Percentiles rank a stretch among this genome's conserved stretches.
These are phyloP conservation scores for Altica lythri DNA, from an alignment of 2,888 invertebrate genomes.

Conservation along the genomic window DNA sequence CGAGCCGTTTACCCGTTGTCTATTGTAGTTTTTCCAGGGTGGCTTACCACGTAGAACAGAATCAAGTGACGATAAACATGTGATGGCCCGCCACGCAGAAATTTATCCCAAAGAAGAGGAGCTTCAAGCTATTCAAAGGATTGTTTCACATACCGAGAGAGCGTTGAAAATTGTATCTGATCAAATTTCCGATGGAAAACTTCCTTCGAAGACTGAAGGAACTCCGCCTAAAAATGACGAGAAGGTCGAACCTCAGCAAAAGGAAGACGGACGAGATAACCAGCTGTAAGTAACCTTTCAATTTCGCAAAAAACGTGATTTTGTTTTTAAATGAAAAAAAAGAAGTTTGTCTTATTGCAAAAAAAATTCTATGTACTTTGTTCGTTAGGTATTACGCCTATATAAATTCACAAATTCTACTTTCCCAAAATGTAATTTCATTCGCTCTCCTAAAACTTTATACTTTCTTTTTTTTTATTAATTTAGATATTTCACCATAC, in stretches of 20 bases:
- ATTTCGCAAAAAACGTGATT: no score
- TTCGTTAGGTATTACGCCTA: background rate
- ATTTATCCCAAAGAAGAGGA: conserved; percentile 94
- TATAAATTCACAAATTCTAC: no score
- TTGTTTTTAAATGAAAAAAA: no score
- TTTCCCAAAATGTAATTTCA: no score
- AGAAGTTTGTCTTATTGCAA: background rate
- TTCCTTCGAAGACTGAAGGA: conserved; percentile 20
- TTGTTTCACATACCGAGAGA: conserved; percentile 90
- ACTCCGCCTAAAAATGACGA: conserved; percentile 57
- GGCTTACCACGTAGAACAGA: conserved; percentile 78
- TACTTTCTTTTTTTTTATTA: no score
- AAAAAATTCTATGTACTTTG: background rate
- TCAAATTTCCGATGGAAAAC: conserved; percentile 66
- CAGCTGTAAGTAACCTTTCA: conserved; percentile 76
- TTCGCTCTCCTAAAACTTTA: no score
- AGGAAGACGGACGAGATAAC: conserved; percentile 80
- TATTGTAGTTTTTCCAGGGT: conserved; percentile 57
- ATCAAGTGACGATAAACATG: conserved; percentile 95
- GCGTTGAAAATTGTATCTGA: conserved; percentile 95
- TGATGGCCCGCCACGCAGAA: conserved; percentile 87
- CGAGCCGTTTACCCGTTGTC: no score
- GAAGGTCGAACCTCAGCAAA: conserved; percentile 57
- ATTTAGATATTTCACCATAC: no score
- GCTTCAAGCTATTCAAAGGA: conserved; percentile 85